Evolutionary conservation across 2,797 vertebrate species (phyloP), one percentile per base, ranked within the genome.

Genomic region (Rhodeus uyekii): DNA sequence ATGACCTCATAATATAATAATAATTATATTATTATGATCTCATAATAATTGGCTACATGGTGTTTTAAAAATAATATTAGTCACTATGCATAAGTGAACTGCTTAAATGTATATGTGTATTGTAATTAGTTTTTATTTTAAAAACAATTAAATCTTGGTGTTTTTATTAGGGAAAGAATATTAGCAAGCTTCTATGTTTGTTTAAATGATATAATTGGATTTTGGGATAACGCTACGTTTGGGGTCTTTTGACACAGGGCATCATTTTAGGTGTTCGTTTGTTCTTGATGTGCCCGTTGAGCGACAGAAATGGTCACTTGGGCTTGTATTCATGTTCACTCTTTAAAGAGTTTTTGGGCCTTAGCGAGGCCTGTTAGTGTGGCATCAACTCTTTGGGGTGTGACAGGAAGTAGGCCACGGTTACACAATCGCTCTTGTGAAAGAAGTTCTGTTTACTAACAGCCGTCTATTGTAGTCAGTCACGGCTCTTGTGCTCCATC

Each of bases 351-450:
- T 81, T 32, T 32, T 44, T 29, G 68, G 36, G 42, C 24, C 71
- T 64, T 19, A 10, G 63, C 1, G 19, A 16, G 19, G 14, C 38
- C 60, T 46, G 29, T 55, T 38, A 63, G 46, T 64, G 44, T 24
- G 19, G 50, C 78, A 77, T 84, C 76, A 68, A 46, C 61, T 81
- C 60, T 65, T 42, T 27, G 69, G 84, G 86, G 86, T 87, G 85
- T 82, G 81, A 87, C 86, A 88, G 87, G 87, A 88, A 88, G 65
- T 48, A 74, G 81, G 81, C 79, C 48, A 1, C 2, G 7, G 90
- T 94, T 94, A 65, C 91, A 84, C 88, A 93, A 93, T 85, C 87
- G 86, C 91, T 93, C 92, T 95, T 95, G 90, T 92, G 93, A 92
- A 93, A 94, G 90, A 84, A 86, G 85, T 81, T 78, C 87, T 91